Evolutionary conservation across 2,888 invertebrate genomes (phyloP).

Genomic region (Axea sp.): DNA sequence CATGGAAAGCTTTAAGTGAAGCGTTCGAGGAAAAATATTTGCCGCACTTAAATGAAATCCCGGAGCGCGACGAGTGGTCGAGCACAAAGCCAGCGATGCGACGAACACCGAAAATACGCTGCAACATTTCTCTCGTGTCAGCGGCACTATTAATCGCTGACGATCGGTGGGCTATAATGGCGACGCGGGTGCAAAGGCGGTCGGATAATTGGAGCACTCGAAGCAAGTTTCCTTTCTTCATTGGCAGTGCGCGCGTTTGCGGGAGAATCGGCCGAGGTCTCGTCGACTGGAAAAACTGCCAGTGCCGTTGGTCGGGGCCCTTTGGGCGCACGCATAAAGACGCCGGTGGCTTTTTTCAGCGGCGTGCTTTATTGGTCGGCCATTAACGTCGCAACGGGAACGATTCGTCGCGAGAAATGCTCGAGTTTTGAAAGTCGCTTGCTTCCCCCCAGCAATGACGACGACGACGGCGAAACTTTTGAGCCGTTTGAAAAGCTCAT

Average conservation of each 20-base stretch:
- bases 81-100: constrained; percentile 41
- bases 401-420: constrained; percentile 53
- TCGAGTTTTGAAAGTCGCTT: constrained; percentile 37
- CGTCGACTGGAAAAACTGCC: constrained; percentile 54
- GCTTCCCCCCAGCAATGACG: constrained; percentile 30
- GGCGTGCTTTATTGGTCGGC: constrained; percentile 53
- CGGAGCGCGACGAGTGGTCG: constrained; percentile 16
- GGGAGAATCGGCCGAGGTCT: constrained; percentile 25
- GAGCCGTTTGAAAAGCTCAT: constrained; percentile 45
- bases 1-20: no score
- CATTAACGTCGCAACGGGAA: constrained; percentile 55
- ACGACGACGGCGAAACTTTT: constrained; percentile 48
- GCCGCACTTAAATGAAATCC: constrained; percentile 29
- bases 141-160: constrained; percentile 48
- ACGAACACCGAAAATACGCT: constrained; percentile 43
- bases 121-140: constrained; percentile 41
- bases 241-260: constrained; percentile 6
- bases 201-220: constrained; percentile 47
- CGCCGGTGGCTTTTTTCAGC: constrained; percentile 58
- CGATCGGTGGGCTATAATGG: constrained; percentile 19
- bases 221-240: constrained; percentile 34
- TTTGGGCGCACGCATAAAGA: constrained; percentile 33
- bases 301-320: constrained; percentile 45
- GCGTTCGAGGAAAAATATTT: constrained; percentile 39
- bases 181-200: constrained; percentile 9